Evolutionary conservation across 2,797 vertebrate species (phyloP).

Genomic region (Mormyrops attenuatus): DNA sequence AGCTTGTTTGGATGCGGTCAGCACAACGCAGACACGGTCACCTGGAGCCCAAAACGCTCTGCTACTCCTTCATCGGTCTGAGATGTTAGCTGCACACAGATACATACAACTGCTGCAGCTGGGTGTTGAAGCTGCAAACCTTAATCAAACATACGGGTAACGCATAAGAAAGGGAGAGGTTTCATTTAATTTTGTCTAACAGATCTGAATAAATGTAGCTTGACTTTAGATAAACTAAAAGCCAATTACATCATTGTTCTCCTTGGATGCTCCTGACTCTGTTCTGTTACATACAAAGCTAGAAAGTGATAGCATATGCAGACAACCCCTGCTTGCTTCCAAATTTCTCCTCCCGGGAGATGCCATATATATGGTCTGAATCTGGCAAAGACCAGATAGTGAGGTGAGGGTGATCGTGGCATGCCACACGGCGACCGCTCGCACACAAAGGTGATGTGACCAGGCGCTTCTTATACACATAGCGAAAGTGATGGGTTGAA

Average conservation of each 20-base stretch:
- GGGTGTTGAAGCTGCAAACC: neutral
- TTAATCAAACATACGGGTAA: neutral
- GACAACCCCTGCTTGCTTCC: neutral
- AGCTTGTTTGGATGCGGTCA: neutral
- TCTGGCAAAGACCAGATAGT: neutral
- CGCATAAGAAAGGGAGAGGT: neutral
- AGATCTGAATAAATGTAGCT: neutral
- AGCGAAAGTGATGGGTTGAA: neutral
- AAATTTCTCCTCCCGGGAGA: neutral
- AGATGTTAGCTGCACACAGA: neutral
- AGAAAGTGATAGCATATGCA: neutral
- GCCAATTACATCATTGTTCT: neutral
- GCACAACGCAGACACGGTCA: neutral
- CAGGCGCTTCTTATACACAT: neutral
- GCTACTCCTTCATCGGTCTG: neutral
- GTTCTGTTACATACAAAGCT: neutral
- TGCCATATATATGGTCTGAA: neutral
- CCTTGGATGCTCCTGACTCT: neutral
- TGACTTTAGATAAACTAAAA: conserved; percentile 2
- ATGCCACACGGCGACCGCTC: neutral
- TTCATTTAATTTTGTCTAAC: neutral
- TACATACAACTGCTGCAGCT: neutral
- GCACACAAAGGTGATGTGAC: neutral
- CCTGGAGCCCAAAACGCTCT: neutral
- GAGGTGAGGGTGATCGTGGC: neutral